Conservation (phyloP, 1,140 invertebrate species). For the Solen grandis region DNA sequence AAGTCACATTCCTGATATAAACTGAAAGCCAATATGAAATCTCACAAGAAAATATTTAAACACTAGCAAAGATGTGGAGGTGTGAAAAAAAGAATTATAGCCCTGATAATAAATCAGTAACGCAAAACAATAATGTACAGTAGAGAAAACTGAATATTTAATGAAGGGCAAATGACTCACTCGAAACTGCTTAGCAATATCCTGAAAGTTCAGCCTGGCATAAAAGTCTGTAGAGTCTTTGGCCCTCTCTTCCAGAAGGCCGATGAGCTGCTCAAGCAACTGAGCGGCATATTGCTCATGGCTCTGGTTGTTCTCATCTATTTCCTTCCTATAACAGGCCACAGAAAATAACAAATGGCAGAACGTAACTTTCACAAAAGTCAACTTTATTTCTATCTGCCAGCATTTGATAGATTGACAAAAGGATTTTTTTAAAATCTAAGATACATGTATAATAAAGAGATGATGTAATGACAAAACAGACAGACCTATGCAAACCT, state of each 20-base stretch:
- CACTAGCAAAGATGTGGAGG: no score
- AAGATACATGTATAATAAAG: no score
- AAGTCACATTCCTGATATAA: not conserved
- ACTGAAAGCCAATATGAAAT: not conserved
- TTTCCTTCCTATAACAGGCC: not conserved
- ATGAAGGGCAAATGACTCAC: not conserved
- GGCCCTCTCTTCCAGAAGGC: not conserved
- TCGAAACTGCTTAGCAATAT: not conserved
- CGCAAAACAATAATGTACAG: not conserved
- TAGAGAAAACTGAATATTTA: not conserved
- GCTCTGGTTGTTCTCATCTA: not conserved
- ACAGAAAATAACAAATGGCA: no score
- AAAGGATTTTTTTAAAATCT: no score
- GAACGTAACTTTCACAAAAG: no score
- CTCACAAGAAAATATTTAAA: no score
- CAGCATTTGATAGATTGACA: no score
- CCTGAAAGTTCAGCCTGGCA: not conserved
- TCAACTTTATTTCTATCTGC: no score
- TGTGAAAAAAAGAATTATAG: not conserved
- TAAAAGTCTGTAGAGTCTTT: not conserved
- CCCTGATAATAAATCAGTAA: not conserved
- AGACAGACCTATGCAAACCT: no score
- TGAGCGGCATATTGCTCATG: not conserved
- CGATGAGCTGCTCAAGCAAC: not conserved
- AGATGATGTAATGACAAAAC: no score